Evolutionary conservation across 2,888 invertebrate species (phyloP), one percentile per base, ranked within the genome.

Genomic region (Melanotus villosus): DNA sequence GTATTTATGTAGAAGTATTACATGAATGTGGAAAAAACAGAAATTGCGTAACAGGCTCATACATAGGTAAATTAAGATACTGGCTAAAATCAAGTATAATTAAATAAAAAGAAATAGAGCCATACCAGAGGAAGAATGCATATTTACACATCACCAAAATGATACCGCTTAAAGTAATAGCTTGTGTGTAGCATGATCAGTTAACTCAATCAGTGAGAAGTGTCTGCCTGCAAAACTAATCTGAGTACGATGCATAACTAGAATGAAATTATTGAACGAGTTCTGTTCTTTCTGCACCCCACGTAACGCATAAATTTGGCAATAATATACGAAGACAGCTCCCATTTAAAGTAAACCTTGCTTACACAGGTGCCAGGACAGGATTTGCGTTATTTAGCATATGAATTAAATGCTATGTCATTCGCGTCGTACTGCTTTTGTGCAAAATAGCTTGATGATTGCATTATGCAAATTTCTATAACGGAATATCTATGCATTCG

Each of bases 381-480:
- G 52, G 52, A 52, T 30, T 52, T 52, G 52, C 52, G 32, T 16
- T 52, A 18, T 34, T 52, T 52, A 19, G 52, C 30, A 52, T 52
- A 52, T 52, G 52, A 52, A 52, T 52, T 52, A 23, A 23, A 12
- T 12, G 32, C 26, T 18, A 18, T 52, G 52, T 52, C 52, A 52
- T 34, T 52, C 32, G 30, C 14, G 19, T 18, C 34, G 52, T 14
- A 16, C 9, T n/a, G 32, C 52, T 52, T 50, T 52, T 34, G 52
- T 34, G 52, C 52, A 52, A 52, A 52, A 52, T 52, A 1, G 32
- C 19, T 52, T 52, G 30, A 52, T 52, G 30, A 52, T 52, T 52
- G 32, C 32, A 10, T 34, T 52, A 52, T 52, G 52, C 12, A 52
- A 32, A 52, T 52, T 16, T 5, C 6, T 32, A 52, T 52, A 52